phyloP scores from a whole-genome alignment of 2,888 invertebrate species.

The Oxytorus armatus region DNA sequence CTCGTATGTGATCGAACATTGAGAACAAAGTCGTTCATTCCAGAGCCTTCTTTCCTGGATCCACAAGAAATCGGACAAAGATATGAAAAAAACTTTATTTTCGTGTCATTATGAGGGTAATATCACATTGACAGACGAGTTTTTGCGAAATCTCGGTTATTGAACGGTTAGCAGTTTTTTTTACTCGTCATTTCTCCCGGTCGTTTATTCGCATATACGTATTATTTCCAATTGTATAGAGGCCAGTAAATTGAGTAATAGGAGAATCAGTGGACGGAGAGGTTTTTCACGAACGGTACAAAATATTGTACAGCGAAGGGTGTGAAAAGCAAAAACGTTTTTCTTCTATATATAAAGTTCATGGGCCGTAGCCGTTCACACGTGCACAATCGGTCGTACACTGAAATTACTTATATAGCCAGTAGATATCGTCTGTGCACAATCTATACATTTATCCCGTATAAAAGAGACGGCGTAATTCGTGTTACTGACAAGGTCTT shows the following conservation, averaged over 20 bases:
- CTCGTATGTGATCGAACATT: neutral
- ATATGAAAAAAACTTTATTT: neutral
- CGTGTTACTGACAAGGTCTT: neutral
- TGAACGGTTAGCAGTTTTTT: no score
- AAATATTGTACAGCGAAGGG: neutral
- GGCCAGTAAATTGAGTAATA: no score
- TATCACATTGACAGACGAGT: no score
- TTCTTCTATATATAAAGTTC: no score
- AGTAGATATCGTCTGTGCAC: constrained; percentile 9
- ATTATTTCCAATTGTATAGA: no score
- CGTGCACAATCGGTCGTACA: neutral
- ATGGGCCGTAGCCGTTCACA: neutral
- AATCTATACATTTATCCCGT: neutral
- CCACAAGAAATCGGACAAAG: neutral
- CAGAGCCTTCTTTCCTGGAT: neutral
- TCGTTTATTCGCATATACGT: no score
- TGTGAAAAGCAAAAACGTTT: neutral
- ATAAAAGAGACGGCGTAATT: neutral
- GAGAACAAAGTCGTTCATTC: constrained; percentile 1
- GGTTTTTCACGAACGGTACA: no score
- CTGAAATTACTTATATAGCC: neutral
- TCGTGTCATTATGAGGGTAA: neutral
- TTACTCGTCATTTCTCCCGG: no score
- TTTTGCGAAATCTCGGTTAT: no score
- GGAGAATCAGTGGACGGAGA: no score